Percentiles rank a stretch among this genome's conserved stretches.
phyloP scores from a whole-genome alignment of 1,140 invertebrate genomes.

The Ctenoplectra terminalis region DNA sequence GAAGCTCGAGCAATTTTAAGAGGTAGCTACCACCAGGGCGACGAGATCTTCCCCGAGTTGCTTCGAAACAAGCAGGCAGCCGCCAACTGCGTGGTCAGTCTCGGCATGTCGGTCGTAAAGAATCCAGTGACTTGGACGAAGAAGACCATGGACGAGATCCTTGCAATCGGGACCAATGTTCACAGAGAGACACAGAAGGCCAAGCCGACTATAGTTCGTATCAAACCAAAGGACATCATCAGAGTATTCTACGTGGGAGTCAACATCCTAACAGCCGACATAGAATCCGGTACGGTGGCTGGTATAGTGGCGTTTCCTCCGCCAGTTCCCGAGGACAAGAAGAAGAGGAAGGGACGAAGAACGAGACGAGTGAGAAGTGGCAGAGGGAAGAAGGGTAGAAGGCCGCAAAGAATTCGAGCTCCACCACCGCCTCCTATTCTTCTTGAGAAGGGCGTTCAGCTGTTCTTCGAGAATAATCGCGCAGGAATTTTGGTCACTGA shows the following conservation, averaged over 20 bases:
- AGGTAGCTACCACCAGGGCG: slow-evolving; percentile 72
- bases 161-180: slow-evolving; percentile 67
- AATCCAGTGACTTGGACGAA: slow-evolving; percentile 77
- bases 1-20: slow-evolving; percentile 74
- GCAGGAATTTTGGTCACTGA: slow-evolving; percentile 73
- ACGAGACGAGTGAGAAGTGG: slow-evolving; percentile 38
- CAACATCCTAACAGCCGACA: slow-evolving; percentile 74
- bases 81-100: slow-evolving; percentile 73
- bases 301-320: slow-evolving; percentile 69
- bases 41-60: slow-evolving; percentile 70
- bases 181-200: slow-evolving; percentile 68
- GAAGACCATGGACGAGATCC: slow-evolving; percentile 77
- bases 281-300: slow-evolving; percentile 66
- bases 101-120: slow-evolving; percentile 77
- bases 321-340: slow-evolving; percentile 61
- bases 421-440: slow-evolving; percentile 65
- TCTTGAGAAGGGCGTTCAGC: slow-evolving; percentile 70
- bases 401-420: slow-evolving; percentile 41
- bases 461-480: slow-evolving; percentile 75
- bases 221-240: slow-evolving; percentile 71
- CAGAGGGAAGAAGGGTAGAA: slow-evolving; percentile 47
- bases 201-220: slow-evolving; percentile 30
- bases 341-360: slow-evolving; percentile 54
- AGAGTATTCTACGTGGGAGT: slow-evolving; percentile 73
- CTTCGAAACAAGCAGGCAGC: slow-evolving; percentile 72